Evolutionary conservation across 92 coral and sea anemone species (phyloP).

Genomic region (Muricea muricata): DNA sequence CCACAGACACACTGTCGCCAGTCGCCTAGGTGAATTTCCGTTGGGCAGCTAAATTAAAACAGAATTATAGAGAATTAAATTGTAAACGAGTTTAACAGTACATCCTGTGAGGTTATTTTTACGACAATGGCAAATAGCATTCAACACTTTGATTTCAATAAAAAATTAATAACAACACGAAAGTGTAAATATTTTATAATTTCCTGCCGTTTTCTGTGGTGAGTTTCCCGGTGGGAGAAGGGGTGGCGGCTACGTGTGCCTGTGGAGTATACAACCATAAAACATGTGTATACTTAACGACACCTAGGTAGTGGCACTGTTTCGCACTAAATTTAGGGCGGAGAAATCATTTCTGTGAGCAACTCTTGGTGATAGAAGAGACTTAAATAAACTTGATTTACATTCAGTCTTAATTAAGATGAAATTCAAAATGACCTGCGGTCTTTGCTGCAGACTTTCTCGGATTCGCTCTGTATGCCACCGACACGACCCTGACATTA

Average conservation of each 20-base stretch:
- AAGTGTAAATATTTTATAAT: background rate
- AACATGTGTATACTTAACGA: background rate
- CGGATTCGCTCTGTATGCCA: too few relatives aligned
- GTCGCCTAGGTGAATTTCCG: conserved; percentile 43
- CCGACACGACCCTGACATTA: too few relatives aligned
- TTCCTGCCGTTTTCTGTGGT: background rate
- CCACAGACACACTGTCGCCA: conserved; percentile 43
- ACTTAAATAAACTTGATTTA: too few relatives aligned
- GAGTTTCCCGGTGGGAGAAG: background rate
- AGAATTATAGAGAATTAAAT: conserved; percentile 10
- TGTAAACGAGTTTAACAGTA: conserved; percentile 10
- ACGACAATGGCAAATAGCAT: background rate
- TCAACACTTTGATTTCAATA: background rate
- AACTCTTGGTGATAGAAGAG: too few relatives aligned
- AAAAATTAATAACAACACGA: background rate
- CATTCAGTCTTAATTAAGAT: too few relatives aligned
- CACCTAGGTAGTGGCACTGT: background rate
- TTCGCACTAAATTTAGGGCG: background rate
- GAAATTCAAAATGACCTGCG: too few relatives aligned
- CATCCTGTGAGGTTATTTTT: conserved; percentile 28
- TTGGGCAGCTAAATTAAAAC: conserved; percentile 10
- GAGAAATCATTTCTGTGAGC: background rate
- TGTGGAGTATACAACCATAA: background rate
- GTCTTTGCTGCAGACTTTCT: too few relatives aligned
- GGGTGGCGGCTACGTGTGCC: background rate